Conservation (phyloP, 2,888 invertebrate species). For the Apomyelois bistriatella region DNA sequence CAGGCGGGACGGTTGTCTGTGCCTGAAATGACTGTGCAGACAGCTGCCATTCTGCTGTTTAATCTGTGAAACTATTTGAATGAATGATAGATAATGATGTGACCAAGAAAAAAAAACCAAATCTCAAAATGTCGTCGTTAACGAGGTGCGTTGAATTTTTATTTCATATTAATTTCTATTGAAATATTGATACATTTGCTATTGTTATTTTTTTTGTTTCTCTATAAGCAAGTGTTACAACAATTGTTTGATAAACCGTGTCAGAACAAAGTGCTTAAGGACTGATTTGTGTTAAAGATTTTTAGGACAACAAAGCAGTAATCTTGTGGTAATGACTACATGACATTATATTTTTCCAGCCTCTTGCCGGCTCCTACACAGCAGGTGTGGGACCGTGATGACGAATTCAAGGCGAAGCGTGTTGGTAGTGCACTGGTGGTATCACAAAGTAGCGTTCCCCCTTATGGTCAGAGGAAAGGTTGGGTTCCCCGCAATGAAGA, state of each 20-base stretch:
- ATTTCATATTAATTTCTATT: slow-evolving; percentile 5
- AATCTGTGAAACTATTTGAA: too few species aligned
- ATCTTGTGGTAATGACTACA: slow-evolving; percentile 2
- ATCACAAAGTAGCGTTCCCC: slow-evolving; percentile 91
- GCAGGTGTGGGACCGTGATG: slow-evolving; percentile 93
- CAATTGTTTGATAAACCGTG: not conserved
- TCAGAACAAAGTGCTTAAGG: not conserved
- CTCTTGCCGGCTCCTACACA: slow-evolving; percentile 93
- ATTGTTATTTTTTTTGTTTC: not conserved
- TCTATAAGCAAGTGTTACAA: not conserved
- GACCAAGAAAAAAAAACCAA: not conserved
- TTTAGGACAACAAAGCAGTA: not conserved
- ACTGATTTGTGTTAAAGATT: too few species aligned
- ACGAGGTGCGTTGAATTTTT: slow-evolving; percentile 52
- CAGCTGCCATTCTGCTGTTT: too few species aligned
- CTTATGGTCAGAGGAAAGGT: slow-evolving; percentile 96
- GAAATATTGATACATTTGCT: not conserved
- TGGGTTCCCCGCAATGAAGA: slow-evolving; percentile 94
- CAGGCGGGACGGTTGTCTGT: too few species aligned
- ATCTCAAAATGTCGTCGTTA: slow-evolving; percentile 66
- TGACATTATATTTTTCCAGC: slow-evolving; percentile 71
- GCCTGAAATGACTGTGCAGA: too few species aligned
- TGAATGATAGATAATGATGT: too few species aligned
- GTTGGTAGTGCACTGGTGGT: slow-evolving; percentile 84
- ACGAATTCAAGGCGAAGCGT: slow-evolving; percentile 82